These are phyloP conservation scores for Orcinus orca DNA, from an alignment of 2,113 vertebrate species.

Conservation along the genomic window DNA sequence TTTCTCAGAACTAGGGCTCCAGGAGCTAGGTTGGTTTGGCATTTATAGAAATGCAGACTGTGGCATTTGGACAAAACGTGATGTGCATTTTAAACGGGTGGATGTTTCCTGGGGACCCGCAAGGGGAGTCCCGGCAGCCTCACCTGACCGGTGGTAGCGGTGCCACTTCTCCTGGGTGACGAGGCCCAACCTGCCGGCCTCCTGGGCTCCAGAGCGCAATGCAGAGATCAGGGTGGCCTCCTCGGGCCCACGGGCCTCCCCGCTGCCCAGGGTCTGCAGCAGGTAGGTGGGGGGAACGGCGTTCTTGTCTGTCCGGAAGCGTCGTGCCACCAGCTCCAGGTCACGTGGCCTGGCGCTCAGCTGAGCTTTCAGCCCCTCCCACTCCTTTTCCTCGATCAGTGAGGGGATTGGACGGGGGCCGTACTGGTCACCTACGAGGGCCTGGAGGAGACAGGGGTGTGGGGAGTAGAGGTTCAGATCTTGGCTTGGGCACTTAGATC, in stretches of 20 bases:
- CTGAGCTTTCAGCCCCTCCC: constrained; percentile 82
- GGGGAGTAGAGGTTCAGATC: neutral
- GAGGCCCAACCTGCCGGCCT: constrained; percentile 80
- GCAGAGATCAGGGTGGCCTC: constrained; percentile 79
- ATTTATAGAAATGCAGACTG: neutral
- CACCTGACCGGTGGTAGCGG: constrained; percentile 85
- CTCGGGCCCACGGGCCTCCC: constrained; percentile 67
- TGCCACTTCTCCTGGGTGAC: constrained; percentile 81
- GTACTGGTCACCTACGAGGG: constrained; percentile 87
- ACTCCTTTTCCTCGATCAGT: constrained; percentile 82
- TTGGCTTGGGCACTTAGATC: accelerated
- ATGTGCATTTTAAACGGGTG: neutral
- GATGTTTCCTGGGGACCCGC: neutral
- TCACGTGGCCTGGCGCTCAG: constrained; percentile 74
- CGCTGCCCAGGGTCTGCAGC: constrained; percentile 79
- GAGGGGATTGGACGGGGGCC: constrained; percentile 82
- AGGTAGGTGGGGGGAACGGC: constrained; percentile 82
- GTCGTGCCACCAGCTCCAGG: constrained; percentile 78
- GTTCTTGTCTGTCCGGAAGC: constrained; percentile 86
- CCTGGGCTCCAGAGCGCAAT: constrained; percentile 78
- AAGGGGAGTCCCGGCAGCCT: accelerated
- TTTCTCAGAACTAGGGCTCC: neutral
- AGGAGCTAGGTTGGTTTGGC: neutral
- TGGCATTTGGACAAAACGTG: accelerated
- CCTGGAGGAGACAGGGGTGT: constrained; percentile 74